Evolutionary conservation across 37 sponge, comb jelly and placozoan genomes (phyloP), one percentile per base, ranked within the genome.

Genomic region (Aplysina aerophoba): DNA sequence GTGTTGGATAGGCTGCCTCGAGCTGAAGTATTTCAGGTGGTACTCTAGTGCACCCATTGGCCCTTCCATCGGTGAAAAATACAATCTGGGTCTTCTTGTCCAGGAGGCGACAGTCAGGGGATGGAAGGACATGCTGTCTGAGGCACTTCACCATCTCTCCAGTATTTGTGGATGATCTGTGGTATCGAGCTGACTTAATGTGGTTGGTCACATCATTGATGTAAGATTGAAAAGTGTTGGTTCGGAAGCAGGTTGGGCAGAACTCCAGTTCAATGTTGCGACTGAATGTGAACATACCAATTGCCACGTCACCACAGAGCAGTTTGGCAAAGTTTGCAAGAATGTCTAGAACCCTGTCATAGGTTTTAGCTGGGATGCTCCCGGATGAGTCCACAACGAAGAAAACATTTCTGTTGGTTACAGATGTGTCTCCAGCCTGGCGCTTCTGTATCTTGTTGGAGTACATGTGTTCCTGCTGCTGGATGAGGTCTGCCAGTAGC

Each of bases 321-420:
- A 75, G 50, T 36, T 15, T 4, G 54, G 78, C 78, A 24, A 75
- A 75, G 21, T 75, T 54, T 22, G 78, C 44, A n/a, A 75, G 37
- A 25, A 75, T 54, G 14, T 41, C 3, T 14, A 75, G 54, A 39
- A 50, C 54, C 37, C 78, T 40, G 6, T 16, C 15, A 11, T 75
- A 75, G 44, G 20, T 44, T 11, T 24, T 40, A 44, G 11, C 14
- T 4, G 41, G 41, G 25, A 75, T 75, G 22, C 78, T 75, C 41
- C 78, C 78, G 3, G 78, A 75, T n/a, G 78, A 75, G 24, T 75
- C 78, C 44, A 75, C 78, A 0, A 75, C 78, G 19, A 75, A 50
- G 54, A 36, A 75, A 15, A 75, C 54, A 50, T 75, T 75, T 41
- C 78, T 75, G n/a, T 38, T 16, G 11, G 78, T 75, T 44, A 44